Evolutionary conservation across 2,797 vertebrate genomes (phyloP).

Genomic region (Nannoperca australis): DNA sequence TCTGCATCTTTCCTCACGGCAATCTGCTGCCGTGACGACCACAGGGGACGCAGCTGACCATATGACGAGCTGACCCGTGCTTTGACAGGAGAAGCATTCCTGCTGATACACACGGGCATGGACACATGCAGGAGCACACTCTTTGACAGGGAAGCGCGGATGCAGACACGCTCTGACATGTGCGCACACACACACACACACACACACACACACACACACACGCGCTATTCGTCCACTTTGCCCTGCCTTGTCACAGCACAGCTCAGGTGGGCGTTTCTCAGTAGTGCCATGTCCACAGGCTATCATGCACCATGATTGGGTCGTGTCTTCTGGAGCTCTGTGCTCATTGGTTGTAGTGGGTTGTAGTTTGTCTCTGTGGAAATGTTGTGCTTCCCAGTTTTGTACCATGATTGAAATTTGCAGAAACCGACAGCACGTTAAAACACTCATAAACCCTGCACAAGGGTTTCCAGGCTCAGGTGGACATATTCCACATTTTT

Average conservation of each 20-base stretch:
- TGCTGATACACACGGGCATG: slow-evolving; percentile 59
- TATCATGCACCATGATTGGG: slow-evolving; percentile 61
- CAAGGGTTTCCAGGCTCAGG: slow-evolving; percentile 55
- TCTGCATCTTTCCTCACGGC: slow-evolving; percentile 54
- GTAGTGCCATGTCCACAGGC: slow-evolving; percentile 60
- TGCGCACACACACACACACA: slow-evolving; percentile 41
- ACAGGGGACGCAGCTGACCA: slow-evolving; percentile 70
- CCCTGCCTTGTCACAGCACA: slow-evolving; percentile 59
- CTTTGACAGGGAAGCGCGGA: slow-evolving; percentile 63
- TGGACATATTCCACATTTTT: slow-evolving; percentile 60
- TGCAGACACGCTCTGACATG: slow-evolving; percentile 64
- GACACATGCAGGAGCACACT: slow-evolving; percentile 54
- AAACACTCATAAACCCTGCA: slow-evolving; percentile 33
- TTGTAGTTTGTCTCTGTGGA: slow-evolving; percentile 65
- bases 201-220: slow-evolving; percentile 44
- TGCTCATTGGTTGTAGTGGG: slow-evolving; percentile 60
- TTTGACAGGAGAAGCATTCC: slow-evolving; percentile 67
- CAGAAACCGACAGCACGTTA: slow-evolving; percentile 1
- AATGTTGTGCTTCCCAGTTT: slow-evolving; percentile 47
- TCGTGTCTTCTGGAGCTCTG: slow-evolving; percentile 25
- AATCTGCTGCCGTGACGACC: slow-evolving; percentile 75
- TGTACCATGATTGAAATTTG: slow-evolving; percentile 30
- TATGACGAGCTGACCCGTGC: slow-evolving; percentile 70
- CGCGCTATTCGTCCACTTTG: slow-evolving; percentile 45
- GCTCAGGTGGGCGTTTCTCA: slow-evolving; percentile 69